Conservation (phyloP, 1,140 invertebrate species). For the Callitettix versicolor region DNA sequence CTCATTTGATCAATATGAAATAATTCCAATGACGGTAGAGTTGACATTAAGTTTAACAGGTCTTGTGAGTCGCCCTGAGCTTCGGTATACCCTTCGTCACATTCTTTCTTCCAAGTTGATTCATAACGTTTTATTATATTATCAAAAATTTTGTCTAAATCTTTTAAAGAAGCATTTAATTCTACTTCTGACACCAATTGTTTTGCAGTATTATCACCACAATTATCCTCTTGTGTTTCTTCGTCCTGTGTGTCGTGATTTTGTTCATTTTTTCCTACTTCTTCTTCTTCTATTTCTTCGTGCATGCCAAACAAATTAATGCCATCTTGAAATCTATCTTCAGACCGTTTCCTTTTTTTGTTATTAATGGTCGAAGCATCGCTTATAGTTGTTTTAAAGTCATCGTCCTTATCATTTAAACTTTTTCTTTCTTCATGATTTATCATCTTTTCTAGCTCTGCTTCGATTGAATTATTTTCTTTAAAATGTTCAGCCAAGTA, state of each 20-base stretch:
- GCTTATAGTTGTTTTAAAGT: background rate
- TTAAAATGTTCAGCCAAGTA: too few species aligned
- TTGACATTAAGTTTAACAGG: background rate
- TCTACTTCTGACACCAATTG: background rate
- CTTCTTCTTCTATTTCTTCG: background rate
- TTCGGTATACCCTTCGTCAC: background rate
- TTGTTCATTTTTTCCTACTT: background rate
- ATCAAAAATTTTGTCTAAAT: slow-evolving; percentile 4
- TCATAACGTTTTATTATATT: slow-evolving; percentile 2
- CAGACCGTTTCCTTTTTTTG: background rate
- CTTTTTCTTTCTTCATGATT: too few species aligned
- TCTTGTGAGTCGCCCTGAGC: background rate
- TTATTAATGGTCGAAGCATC: background rate
- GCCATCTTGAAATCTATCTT: background rate
- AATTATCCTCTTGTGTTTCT: background rate
- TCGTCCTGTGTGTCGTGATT: background rate
- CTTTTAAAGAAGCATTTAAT: background rate
- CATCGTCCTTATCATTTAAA: background rate
- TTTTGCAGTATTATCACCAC: background rate
- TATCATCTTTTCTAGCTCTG: too few species aligned
- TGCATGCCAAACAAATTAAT: background rate
- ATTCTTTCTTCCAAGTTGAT: slow-evolving; percentile 3
- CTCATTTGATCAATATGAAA: background rate
- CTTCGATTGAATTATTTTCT: too few species aligned
- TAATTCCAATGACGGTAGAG: background rate